Evolutionary conservation across 2,797 vertebrate species (phyloP), one percentile per base, ranked within the genome.

Genomic region (Chelmon rostratus): DNA sequence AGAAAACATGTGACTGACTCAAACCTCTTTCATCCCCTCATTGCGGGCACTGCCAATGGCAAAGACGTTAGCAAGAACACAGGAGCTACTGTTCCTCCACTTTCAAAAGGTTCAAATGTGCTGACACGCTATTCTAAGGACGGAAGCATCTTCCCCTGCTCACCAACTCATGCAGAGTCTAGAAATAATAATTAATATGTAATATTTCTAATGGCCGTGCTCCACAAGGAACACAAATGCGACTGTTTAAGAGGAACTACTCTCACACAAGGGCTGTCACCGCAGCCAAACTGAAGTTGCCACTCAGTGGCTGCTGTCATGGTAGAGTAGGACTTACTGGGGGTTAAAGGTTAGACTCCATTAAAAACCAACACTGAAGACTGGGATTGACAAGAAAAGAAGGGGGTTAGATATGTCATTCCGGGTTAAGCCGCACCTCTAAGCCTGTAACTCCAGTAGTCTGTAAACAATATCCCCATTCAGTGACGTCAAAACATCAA

Each of bases 1-100:
- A 84, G 85, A 73, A 83, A 89, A 89, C 88, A 72, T 76, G 68
- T 88, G 87, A 86, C 77, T 7, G 44, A 88, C 85, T 89, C 80
- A 81, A 82, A 79, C 35, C 56, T 68, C 68, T 65, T 71, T 78
- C 86, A 83, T 49, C 71, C 37, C 73, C 73, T 81, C 62, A 1
- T 49, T 84, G 65, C 15, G 63, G 80, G 81, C 68, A 87, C 73
- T 86, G 79, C 89, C 84, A 82, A 73, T 61, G 66, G 70, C 58
- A n/a, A 76, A 83, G 78, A 64, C 70, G 81, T 81, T 74, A 40
- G 58, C 2, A 23, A 75, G 68, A 85, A 90, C 86, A 93, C 77
- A 87, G 79, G 64, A 73, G 61, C 88, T 80, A 78, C 79, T 89
- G 83, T 93, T 91, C 63, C 76, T 58, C 25, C 28, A 62, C 28